These are phyloP conservation scores for Clunio marinus DNA, from an alignment of 2,888 invertebrate species.

Conservation along the genomic window DNA sequence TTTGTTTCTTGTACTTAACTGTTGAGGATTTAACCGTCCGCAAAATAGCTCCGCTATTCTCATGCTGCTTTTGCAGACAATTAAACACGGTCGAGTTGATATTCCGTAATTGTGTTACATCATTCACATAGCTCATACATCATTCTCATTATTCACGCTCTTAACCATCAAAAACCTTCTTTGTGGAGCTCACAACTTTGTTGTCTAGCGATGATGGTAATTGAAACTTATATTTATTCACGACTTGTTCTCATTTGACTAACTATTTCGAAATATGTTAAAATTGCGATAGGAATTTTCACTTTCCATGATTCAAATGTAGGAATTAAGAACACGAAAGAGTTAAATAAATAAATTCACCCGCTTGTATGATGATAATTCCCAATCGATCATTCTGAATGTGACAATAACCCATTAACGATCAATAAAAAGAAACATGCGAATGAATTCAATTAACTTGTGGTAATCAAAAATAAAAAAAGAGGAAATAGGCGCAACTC, in stretches of 20 bases:
- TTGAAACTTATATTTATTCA: conserved; percentile 15
- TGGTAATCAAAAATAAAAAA: not conserved
- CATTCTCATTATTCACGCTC: conserved; percentile 23
- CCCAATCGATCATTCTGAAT: conserved; percentile 16
- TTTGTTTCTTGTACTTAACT: too few species aligned
- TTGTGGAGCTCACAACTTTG: not conserved
- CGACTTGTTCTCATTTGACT: conserved; percentile 19
- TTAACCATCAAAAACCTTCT: conserved; percentile 6
- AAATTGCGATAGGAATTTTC: conserved; percentile 4
- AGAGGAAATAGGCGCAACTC: not conserved
- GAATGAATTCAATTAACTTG: conserved; percentile 18
- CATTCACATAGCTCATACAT: conserved; percentile 11
- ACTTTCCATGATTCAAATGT: conserved; percentile 3
- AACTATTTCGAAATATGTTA: conserved; percentile 1
- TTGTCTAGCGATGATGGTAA: conserved; percentile 9
- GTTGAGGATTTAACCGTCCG: too few species aligned
- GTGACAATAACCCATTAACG: conserved; percentile 14
- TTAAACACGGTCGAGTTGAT: not conserved
- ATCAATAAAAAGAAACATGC: conserved; percentile 24
- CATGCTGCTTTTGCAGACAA: conserved; percentile 2
- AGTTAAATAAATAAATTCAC: not conserved
- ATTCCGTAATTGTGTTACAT: conserved; percentile 16
- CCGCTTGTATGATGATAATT: too few species aligned
- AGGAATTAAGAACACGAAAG: conserved; percentile 12
- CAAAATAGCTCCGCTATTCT: not conserved